Conservation (phyloP, 1,140 invertebrate genomes). For the Lepidurus apus region DNA sequence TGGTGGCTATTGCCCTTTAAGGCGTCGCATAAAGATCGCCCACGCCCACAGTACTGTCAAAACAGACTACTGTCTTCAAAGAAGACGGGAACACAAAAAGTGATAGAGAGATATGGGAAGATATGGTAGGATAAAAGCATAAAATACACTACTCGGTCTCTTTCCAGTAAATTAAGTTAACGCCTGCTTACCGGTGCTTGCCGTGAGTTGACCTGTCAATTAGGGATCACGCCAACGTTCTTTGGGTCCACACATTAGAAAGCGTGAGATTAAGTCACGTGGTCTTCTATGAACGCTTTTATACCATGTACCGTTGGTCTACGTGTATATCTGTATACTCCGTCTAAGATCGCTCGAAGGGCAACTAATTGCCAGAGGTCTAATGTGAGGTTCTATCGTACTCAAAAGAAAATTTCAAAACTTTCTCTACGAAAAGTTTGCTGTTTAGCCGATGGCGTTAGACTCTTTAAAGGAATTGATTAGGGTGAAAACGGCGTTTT, state of each 20-base stretch:
- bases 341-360: no score
- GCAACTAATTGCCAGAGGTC: not conserved
- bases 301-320: not conserved
- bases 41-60: no score
- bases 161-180: not conserved
- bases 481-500: no score
- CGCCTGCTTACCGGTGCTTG: not conserved
- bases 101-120: not conserved
- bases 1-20: no score
- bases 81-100: not conserved
- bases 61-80: not conserved
- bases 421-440: not conserved
- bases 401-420: not conserved
- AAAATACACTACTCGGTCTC: not conserved
- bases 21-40: no score
- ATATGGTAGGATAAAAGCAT: not conserved
- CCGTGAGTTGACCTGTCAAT: not conserved
- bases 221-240: not conserved
- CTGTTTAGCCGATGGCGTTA: not conserved
- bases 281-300: not conserved
- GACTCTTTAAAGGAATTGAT: no score
- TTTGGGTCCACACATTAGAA: not conserved
- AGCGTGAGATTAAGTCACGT: not conserved
- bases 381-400: not conserved
- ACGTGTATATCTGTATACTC: no score